Conservation (phyloP, 2,797 vertebrate genomes). For the Arctocebus calabarensis region DNA sequence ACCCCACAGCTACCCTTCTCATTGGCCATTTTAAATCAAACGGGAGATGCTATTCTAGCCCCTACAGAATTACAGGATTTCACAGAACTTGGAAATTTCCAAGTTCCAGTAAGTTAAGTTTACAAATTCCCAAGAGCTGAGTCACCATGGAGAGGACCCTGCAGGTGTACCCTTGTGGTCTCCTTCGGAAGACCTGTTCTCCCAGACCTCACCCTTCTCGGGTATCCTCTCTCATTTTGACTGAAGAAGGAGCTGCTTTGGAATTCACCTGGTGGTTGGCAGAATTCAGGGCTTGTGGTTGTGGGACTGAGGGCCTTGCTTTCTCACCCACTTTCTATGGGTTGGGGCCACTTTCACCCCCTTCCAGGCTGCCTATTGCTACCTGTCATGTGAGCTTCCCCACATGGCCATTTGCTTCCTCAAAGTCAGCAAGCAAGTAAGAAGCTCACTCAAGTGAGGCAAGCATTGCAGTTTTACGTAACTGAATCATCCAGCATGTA, state of each 20-base stretch:
- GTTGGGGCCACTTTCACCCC: not conserved
- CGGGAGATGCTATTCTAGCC: no score
- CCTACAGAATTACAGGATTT: no score
- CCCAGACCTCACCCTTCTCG: no score
- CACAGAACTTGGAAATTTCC: no score
- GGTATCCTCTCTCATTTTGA: not conserved
- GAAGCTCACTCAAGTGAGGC: not conserved
- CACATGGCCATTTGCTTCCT: not conserved
- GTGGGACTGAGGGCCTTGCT: not conserved
- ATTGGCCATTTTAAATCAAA: no score
- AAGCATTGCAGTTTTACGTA: not conserved
- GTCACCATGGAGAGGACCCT: no score
- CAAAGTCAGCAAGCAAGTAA: not conserved
- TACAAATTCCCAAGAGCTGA: no score
- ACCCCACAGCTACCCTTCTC: no score
- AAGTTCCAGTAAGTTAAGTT: no score
- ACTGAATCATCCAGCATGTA: not conserved
- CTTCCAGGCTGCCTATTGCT: not conserved
- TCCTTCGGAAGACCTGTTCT: no score
- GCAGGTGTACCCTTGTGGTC: no score
- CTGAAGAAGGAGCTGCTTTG: not conserved
- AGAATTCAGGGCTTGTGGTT: not conserved
- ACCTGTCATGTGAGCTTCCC: rapidly evolving
- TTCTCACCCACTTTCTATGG: not conserved
- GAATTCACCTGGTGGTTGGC: rapidly evolving